Percentiles rank a stretch among this genome's conserved stretches.
These are phyloP conservation scores for Graptemys geographica DNA, from an alignment of 2,797 vertebrate genomes.

Conservation along the genomic window DNA sequence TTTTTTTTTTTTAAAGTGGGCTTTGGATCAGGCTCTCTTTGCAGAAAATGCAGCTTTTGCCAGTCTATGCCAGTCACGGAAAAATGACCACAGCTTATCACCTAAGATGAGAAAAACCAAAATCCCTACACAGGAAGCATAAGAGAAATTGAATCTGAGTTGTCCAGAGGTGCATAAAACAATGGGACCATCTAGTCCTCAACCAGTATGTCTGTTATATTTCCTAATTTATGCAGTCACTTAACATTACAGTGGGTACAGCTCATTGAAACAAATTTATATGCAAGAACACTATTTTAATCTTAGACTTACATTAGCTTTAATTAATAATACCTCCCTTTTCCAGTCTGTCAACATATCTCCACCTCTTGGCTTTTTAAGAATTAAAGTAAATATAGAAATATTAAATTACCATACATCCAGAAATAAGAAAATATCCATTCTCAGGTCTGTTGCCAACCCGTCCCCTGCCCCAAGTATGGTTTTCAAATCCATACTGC, in stretches of 20 bases:
- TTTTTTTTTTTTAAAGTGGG: conserved; percentile 12
- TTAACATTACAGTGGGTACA: conserved; percentile 28
- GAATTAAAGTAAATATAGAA: conserved; percentile 80
- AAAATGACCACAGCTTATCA: neutral
- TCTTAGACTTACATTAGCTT: conserved; percentile 76
- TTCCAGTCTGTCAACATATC: conserved; percentile 72
- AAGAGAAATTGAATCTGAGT: neutral
- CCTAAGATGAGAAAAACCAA: neutral
- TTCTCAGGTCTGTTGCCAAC: neutral
- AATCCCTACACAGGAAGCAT: too few species aligned
- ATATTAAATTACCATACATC: conserved; percentile 75
- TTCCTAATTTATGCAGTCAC: conserved; percentile 58
- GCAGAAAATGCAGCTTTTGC: neutral
- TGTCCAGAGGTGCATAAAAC: neutral
- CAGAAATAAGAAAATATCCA: conserved; percentile 72
- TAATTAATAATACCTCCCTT: conserved; percentile 79
- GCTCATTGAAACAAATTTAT: conserved; percentile 74
- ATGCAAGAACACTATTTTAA: conserved; percentile 76
- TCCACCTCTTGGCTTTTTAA: conserved; percentile 76
- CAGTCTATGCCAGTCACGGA: neutral
- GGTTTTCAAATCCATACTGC: neutral
- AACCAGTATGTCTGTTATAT: neutral
- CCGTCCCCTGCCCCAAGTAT: neutral
- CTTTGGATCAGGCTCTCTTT: neutral
- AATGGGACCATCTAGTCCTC: neutral